Base-by-base conservation (phyloP, 2,797 vertebrate genomes). In the Bufotes viridis region DNA sequence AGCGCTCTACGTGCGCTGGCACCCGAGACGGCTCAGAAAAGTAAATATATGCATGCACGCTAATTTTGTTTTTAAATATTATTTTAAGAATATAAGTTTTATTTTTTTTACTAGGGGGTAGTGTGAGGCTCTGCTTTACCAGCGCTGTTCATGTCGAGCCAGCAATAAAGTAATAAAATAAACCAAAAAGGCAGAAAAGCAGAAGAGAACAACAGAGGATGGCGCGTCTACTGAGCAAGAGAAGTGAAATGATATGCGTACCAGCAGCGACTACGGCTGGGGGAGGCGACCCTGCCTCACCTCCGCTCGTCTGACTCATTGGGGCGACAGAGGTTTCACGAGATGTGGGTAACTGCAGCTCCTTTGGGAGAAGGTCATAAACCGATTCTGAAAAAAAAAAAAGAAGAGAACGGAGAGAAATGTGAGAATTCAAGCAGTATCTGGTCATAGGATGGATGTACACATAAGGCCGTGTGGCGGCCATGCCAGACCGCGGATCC, bases 281-380 rank as follows among this genome's bases (percentile, higher is more conserved):
- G 93, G 96, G 96, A 91, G 97, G 97, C 94, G 97, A 96, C 84
- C 96, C 96, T 57, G 96, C 96, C 96, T 98, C 98, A 90, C 98
- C 98, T 78, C 97, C 98, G 1, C 98, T 99, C 91, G 97, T 98
- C 96, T 99, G 98, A 96, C 98, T 99, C 98, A 99, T 99, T 95
- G 95, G 95, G 94, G 96, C 95, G 93, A 94, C 94, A 90, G 93
- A 95, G 92, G 95, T 96, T 92, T 97, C 96, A 94, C 93, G 94
- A 92, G 95, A 95, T 92, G 95, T 95, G 91, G 97, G 96, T 93
- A 98, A 96, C 95, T 97, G 97, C 94, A 98, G 95, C 96, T 98
- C 97, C 96, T 96, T 97, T 91, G 97, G 97, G 93, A 98, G 97
- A 96, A 98, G 97, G 94, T 99, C 98, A 98, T 98, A 99, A 93